These are phyloP conservation scores for Metacarcinus magister DNA, from an alignment of 2,888 invertebrate species.

Conservation along the genomic window DNA sequence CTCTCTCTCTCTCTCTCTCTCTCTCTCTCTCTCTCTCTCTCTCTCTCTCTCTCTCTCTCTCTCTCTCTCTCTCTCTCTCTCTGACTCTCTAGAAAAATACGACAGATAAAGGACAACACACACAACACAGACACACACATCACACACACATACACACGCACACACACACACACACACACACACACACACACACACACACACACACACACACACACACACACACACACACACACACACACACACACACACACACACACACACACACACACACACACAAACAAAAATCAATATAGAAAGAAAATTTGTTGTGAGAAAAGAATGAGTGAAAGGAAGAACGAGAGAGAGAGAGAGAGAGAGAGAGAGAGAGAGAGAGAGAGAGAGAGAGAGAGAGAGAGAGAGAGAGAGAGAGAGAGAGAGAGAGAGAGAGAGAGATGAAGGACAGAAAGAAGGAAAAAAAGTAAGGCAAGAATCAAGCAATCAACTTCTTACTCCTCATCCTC, in stretches of 20 bases:
- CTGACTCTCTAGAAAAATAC: not conserved
- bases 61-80: not conserved
- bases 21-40: conserved; percentile 1
- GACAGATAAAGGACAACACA: not conserved
- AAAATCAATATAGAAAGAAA: not conserved
- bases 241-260: no score
- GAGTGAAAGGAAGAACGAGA: not conserved
- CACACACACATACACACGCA: no score
- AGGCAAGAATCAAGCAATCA: not conserved
- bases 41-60: not conserved
- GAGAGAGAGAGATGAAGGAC: not conserved
- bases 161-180: not conserved
- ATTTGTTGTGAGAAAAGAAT: not conserved
- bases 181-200: not conserved
- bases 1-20: conserved; percentile 2
- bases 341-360: conserved; percentile 6
- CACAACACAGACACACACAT: not conserved
- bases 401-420: not conserved
- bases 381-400: not conserved
- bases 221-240: no score
- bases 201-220: no score
- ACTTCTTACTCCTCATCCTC: not conserved
- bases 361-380: conserved; percentile 2
- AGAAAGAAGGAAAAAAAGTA: not conserved
- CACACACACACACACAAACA: not conserved